phyloP scores from a whole-genome alignment of 2,888 invertebrate species.

The Drosophila setosimentum region DNA sequence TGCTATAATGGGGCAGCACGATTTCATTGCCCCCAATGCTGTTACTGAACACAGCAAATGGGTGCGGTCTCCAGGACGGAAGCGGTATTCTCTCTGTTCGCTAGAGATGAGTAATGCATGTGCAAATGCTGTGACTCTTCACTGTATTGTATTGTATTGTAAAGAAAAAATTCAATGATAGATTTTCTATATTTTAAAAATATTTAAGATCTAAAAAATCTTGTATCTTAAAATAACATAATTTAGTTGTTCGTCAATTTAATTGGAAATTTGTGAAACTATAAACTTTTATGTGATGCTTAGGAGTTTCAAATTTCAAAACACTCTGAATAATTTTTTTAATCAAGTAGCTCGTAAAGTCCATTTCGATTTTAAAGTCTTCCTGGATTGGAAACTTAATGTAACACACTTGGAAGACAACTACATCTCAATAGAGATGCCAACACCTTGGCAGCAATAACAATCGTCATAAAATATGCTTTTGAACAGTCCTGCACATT shows the following conservation, averaged over 20 bases:
- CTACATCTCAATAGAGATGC: neutral
- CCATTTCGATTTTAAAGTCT: neutral
- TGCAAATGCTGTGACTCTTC: neutral
- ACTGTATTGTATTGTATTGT: neutral
- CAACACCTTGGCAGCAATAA: constrained; percentile 18
- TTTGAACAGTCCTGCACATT: constrained; percentile 23
- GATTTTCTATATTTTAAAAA: neutral
- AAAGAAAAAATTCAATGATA: neutral
- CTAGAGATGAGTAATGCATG: constrained; percentile 39
- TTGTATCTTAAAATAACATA: neutral
- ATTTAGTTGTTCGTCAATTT: neutral
- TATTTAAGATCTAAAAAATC: neutral
- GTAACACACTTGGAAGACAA: neutral
- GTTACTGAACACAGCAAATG: constrained; percentile 10
- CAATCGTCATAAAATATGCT: constrained; percentile 40
- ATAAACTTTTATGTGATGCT: neutral
- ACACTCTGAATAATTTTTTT: neutral
- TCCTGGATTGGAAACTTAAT: neutral
- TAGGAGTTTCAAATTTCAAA: neutral
- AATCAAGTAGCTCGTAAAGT: neutral
- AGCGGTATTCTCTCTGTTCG: neutral
- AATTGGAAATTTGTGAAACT: neutral
- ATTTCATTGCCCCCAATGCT: constrained; percentile 25
- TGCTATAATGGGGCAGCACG: constrained; percentile 66
- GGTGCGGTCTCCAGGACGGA: constrained; percentile 1